Evolutionary conservation across 1,140 invertebrate genomes (phyloP), one percentile per base, ranked within the genome.

Genomic region (Uloborus diversus): DNA sequence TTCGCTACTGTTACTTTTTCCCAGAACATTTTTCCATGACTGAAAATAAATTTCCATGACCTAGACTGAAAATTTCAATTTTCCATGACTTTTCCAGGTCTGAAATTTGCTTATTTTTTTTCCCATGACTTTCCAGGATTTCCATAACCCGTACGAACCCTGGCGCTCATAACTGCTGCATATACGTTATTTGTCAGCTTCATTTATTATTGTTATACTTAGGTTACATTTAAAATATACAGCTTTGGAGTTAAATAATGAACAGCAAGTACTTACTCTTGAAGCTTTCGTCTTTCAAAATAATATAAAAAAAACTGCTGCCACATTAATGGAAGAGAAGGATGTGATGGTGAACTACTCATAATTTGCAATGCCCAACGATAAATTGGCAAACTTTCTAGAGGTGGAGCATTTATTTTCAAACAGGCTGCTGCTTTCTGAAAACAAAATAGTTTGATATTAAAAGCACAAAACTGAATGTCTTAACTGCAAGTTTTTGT

Each of bases 371-470:
- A 1, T 20, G 27, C 59, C 71, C 71, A 75, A 33, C 71, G 37
- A 53, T 75, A 75, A 32, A 75, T 64, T 20, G 71, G 71, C 7
- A 75, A 30, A 64, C 57, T 64, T 33, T 75, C 59, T 20, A 75
- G 25, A 49, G 57, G 25, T 61, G 56, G 70, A 30, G 32, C 25
- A 33, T 20, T 20, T 11, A 75, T 25, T 64, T 75, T 75, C 11
- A 62, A 11, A 35, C 30, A 51, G 28, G 14, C 25, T 11, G 30
- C 49, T 9, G 47, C 14, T 64, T 75, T 75, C 71, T 75, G 25
- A 64, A 64, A 23, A 13, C 4, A 17, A 35, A 57, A 69, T 9
- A 20, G 23, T 33, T 7, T 42, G 37, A n/a, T 2, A 42, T 9
- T 17, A 42, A 42, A 42, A 42, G 37, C 17, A 1, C 37, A 42